Conservation (phyloP, 64 coral and sea anemone genomes). For the Cladopsammia gracilis region DNA sequence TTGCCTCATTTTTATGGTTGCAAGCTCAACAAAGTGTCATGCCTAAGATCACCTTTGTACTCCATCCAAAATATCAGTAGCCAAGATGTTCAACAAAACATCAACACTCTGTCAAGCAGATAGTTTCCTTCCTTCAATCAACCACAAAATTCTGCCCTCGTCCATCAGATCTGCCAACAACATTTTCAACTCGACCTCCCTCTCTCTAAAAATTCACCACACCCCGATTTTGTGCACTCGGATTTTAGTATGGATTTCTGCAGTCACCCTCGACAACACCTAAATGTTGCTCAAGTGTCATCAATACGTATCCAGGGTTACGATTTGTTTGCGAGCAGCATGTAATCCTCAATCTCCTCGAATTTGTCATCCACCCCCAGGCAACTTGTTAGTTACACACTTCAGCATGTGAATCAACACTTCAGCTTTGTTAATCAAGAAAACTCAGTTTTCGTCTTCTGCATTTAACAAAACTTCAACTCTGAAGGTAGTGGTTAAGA, state of each 20-base stretch:
- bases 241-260: neutral
- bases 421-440: slow-evolving; percentile 40
- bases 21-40: slow-evolving; percentile 52
- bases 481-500: slow-evolving; percentile 34
- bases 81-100: slow-evolving; percentile 53
- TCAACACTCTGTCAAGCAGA: slow-evolving; percentile 8
- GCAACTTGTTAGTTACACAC: slow-evolving; percentile 4
- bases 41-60: slow-evolving; percentile 34
- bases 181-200: slow-evolving; percentile 36
- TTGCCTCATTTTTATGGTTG: slow-evolving; percentile 38
- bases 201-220: slow-evolving; percentile 28
- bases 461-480: slow-evolving; percentile 19
- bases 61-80: slow-evolving; percentile 39
- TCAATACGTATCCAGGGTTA: slow-evolving; percentile 2
- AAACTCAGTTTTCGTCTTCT: slow-evolving; percentile 48
- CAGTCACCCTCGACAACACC: neutral
- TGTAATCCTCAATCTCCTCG: slow-evolving; percentile 36
- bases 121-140: slow-evolving; percentile 43
- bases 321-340: slow-evolving; percentile 30
- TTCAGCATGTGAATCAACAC: slow-evolving; percentile 51
- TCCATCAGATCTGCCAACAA: slow-evolving; percentile 20
- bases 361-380: slow-evolving; percentile 50
- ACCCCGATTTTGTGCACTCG: slow-evolving; percentile 18
- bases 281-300: slow-evolving; percentile 17
- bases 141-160: slow-evolving; percentile 40